Evolutionary conservation across 2,113 vertebrate genomes (phyloP).

Genomic region (Lathamus discolor): DNA sequence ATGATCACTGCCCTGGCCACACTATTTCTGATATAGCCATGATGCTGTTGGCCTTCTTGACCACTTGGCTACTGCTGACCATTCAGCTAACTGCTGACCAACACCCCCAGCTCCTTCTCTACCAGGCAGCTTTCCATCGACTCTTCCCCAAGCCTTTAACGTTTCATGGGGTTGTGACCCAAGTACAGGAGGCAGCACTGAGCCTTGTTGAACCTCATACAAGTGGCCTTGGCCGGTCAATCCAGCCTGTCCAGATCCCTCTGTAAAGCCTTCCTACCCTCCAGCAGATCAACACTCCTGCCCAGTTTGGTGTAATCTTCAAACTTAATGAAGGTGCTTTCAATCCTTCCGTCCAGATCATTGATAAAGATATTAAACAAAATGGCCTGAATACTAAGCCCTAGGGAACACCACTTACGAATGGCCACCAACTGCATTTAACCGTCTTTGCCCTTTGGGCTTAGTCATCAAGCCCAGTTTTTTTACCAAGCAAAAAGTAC

Average conservation of each 20-base stretch:
- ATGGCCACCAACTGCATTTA: not conserved
- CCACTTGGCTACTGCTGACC: not conserved
- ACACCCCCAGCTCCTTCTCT: not conserved
- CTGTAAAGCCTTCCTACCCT: not conserved
- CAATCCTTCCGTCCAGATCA: not conserved
- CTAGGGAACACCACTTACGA: not conserved
- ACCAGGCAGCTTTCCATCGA: not conserved
- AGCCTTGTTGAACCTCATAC: not conserved
- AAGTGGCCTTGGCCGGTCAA: accelerated
- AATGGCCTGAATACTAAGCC: not conserved
- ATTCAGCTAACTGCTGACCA: not conserved
- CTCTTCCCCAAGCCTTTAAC: not conserved
- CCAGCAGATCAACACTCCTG: not conserved
- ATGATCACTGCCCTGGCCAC: too few relatives aligned
- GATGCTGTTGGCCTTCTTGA: not conserved
- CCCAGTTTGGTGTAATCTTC: not conserved
- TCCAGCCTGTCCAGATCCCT: not conserved
- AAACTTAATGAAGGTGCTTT: not conserved
- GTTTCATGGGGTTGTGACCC: not conserved
- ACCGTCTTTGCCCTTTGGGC: not conserved
- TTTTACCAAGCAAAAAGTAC: not conserved
- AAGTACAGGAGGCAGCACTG: not conserved
- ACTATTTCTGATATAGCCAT: not conserved
- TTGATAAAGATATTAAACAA: not conserved
- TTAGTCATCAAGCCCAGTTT: accelerated